Evolutionary conservation across 2,113 vertebrate genomes (phyloP), one percentile per base, ranked within the genome.

Genomic region (Microcebus ravelobensis): DNA sequence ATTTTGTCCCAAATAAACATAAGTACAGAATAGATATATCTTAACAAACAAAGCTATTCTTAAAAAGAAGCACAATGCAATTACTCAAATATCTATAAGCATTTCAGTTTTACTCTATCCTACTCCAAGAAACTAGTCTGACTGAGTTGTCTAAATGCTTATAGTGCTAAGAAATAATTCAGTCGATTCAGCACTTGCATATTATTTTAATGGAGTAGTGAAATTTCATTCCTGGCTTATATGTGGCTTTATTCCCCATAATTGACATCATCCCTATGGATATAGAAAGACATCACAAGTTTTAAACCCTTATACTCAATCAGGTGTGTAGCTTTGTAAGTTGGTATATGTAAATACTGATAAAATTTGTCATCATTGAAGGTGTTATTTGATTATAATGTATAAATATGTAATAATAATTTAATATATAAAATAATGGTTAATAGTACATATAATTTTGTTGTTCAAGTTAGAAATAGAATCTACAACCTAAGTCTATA

Each of bases 61-160:
- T 57, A 42, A 84, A 91, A 31, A 34, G 18, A 70, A 6, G 31
- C 2, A 39, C 3, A 42, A 4, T 80, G 23, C 4, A 73, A 55
- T 50, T 77, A 55, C 74, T 79, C 45, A 90, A 65, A 42, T 65
- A 70, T 67, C 39, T 80, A 34, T 57, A 93, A 76, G 3, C 1
- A 93, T 80, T 95, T 61, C 1, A 89, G 36, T 80, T 65, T 12
- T 71, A 20, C 0, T 6, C 48, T 34, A 42, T 3, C 3, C 0
- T 2, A 68, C 0, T 5, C 48, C 71, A 92, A 97, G 1, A 87
- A 50, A 90, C 2, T 27, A 63, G 6, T 25, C 90, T 76, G 7
- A 6, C 84, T 74, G 67, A 94, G 55, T 96, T 87, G 25, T 95
- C 27, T 96, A 94, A 97, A 93, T 90, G 17, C n/a, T 96, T 70